Evolutionary conservation across 2,888 invertebrate genomes (phyloP).

Genomic region (Nemapogon koenigi): DNA sequence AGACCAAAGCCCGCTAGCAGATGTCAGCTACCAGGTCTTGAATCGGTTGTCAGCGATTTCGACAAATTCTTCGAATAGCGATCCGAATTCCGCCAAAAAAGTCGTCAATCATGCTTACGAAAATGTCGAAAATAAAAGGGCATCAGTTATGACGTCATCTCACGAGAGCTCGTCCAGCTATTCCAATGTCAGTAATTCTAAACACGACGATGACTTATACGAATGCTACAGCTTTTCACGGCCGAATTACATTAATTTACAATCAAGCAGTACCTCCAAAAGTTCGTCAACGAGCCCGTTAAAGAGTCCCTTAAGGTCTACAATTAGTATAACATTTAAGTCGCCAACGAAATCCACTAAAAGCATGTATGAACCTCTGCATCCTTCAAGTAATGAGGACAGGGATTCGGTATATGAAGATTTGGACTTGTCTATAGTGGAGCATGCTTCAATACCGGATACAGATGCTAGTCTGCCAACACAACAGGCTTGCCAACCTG

Average conservation of each 20-base stretch:
- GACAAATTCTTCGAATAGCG: conserved; percentile 38
- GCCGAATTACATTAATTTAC: conserved; percentile 53
- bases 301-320: conserved; percentile 70
- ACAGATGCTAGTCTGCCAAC: conserved; percentile 62
- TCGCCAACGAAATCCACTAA: conserved; percentile 62
- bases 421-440: conserved; percentile 57
- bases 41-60: conserved; percentile 54
- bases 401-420: conserved; percentile 67
- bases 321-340: conserved; percentile 75
- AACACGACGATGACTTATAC: conserved; percentile 38
- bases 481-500: conserved; percentile 64
- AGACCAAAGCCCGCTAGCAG: conserved; percentile 40
- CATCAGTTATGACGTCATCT: conserved; percentile 46
- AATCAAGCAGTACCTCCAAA: conserved; percentile 49
- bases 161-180: conserved; percentile 54
- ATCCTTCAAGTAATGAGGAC: conserved; percentile 45
- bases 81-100: conserved; percentile 28
- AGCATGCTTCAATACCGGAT: conserved; percentile 61
- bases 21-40: conserved; percentile 56
- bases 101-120: conserved; percentile 3
- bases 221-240: conserved; percentile 45
- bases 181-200: conserved; percentile 39
- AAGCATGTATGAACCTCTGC: conserved; percentile 53
- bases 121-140: conserved; percentile 23
- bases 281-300: conserved; percentile 47